These are phyloP conservation scores for Meloidogyne floridensis DNA, from an alignment of 1,140 invertebrate genomes.

Conservation along the genomic window DNA sequence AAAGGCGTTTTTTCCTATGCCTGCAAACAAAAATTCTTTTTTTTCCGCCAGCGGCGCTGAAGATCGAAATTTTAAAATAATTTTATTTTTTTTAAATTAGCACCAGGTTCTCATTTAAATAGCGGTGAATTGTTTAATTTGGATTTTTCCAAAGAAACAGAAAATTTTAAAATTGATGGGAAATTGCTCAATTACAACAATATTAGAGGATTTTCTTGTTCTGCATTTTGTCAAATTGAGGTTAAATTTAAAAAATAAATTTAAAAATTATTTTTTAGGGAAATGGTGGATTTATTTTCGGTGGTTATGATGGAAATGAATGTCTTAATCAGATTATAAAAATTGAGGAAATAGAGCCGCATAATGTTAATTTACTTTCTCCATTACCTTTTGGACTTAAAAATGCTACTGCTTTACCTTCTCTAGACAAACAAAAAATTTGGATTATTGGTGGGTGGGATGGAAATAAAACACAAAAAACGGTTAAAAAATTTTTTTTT, in stretches of 20 bases:
- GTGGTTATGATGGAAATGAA: not conserved
- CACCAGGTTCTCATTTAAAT: not conserved
- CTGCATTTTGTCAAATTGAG: constrained; percentile 1
- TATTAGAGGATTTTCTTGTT: constrained; percentile 6
- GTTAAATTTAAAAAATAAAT: not conserved
- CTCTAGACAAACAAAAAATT: constrained; percentile 3
- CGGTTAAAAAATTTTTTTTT: not conserved
- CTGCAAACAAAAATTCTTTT: too few relatives aligned
- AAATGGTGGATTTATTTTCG: constrained; percentile 5
- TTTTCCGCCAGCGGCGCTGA: too few relatives aligned
- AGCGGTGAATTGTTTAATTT: not conserved
- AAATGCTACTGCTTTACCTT: constrained; percentile 9
- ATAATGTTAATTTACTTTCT: constrained; percentile 10
- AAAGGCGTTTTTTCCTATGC: too few relatives aligned
- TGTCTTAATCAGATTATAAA: not conserved
- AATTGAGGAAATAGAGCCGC: not conserved
- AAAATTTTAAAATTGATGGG: not conserved
- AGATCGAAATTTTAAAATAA: too few relatives aligned
- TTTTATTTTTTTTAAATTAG: not conserved
- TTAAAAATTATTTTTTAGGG: not conserved
- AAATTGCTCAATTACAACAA: not conserved
- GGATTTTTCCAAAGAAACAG: not conserved
- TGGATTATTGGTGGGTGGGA: constrained; percentile 8
- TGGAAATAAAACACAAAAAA: not conserved
- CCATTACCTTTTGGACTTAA: constrained; percentile 3